Evolutionary conservation across 2,888 invertebrate genomes (phyloP).

Genomic region (Pollenia angustigena): DNA sequence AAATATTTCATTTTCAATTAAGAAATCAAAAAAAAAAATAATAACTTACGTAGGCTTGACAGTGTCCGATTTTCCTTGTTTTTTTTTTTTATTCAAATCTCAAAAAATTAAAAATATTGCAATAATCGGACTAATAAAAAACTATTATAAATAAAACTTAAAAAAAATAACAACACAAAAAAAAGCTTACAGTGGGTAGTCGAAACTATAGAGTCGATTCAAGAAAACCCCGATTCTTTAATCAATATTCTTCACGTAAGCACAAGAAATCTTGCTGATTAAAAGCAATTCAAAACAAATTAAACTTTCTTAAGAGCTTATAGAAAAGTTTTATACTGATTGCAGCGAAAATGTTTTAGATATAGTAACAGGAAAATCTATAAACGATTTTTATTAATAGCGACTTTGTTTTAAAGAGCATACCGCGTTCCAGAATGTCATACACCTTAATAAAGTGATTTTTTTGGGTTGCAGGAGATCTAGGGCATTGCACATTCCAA

Average conservation of each 20-base stretch:
- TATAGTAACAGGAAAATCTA: too few relatives aligned
- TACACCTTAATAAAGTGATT: too few relatives aligned
- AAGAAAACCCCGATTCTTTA: neutral
- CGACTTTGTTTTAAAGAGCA: too few relatives aligned
- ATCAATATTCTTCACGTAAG: neutral
- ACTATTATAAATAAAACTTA: conserved; percentile 45
- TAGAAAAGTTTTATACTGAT: too few relatives aligned
- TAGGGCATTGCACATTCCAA: too few relatives aligned
- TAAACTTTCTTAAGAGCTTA: too few relatives aligned
- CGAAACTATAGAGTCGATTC: neutral
- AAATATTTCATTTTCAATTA: conserved; percentile 46
- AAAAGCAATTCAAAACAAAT: too few relatives aligned
- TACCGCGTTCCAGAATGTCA: too few relatives aligned
- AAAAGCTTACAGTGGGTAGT: conserved; percentile 17
- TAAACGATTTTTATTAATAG: too few relatives aligned
- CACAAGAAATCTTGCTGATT: neutral
- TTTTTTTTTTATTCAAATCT: conserved; percentile 58
- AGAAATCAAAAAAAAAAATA: conserved; percentile 39
- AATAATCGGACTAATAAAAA: conserved; percentile 68
- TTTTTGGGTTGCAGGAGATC: too few relatives aligned
- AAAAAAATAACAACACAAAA: conserved; percentile 31
- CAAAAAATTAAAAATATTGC: conserved; percentile 44
- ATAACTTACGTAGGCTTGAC: conserved; percentile 73
- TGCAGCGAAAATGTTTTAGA: too few relatives aligned
- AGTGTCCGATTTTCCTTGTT: conserved; percentile 74